phyloP scores from a whole-genome alignment of 2,113 vertebrate species.

The Morone chrysops region DNA sequence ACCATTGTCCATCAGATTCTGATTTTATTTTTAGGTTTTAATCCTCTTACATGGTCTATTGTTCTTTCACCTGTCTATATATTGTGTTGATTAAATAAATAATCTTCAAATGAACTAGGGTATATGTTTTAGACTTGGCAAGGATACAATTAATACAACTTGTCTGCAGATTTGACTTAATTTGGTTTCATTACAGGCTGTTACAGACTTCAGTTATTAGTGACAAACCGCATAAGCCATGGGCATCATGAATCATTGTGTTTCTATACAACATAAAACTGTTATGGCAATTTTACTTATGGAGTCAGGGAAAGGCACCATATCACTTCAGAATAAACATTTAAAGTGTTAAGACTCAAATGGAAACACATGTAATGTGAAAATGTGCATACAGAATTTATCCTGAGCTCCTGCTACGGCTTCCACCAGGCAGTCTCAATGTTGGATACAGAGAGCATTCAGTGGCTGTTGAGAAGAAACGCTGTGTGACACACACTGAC shows the following conservation, averaged over 20 bases:
- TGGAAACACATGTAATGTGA: conserved; percentile 73
- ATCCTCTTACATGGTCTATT: conserved; percentile 64
- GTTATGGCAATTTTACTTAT: conserved; percentile 77
- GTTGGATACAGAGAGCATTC: conserved; percentile 69
- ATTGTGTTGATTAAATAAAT: conserved; percentile 82
- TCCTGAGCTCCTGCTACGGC: conserved; percentile 77
- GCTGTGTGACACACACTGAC: conserved; percentile 66
- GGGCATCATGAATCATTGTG: conserved; percentile 54
- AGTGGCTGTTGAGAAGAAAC: conserved; percentile 73
- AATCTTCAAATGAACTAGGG: conserved; percentile 75
- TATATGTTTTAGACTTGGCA: conserved; percentile 68
- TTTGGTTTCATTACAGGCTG: conserved; percentile 75
- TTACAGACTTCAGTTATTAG: conserved; percentile 74
- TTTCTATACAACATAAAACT: conserved; percentile 75
- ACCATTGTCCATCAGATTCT: conserved; percentile 17
- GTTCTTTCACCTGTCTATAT: conserved; percentile 58
- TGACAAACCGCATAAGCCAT: conserved; percentile 67
- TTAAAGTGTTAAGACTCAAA: conserved; percentile 85
- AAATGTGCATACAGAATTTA: conserved; percentile 74
- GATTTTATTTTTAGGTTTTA: conserved; percentile 62
- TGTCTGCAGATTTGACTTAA: conserved; percentile 62
- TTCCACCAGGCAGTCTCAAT: conserved; percentile 62
- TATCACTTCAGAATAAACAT: conserved; percentile 83
- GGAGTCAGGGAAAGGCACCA: conserved; percentile 83
- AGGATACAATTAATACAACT: conserved; percentile 68